phyloP scores from a whole-genome alignment of 2,797 vertebrate species.

The Sebastes kiyomatsui region DNA sequence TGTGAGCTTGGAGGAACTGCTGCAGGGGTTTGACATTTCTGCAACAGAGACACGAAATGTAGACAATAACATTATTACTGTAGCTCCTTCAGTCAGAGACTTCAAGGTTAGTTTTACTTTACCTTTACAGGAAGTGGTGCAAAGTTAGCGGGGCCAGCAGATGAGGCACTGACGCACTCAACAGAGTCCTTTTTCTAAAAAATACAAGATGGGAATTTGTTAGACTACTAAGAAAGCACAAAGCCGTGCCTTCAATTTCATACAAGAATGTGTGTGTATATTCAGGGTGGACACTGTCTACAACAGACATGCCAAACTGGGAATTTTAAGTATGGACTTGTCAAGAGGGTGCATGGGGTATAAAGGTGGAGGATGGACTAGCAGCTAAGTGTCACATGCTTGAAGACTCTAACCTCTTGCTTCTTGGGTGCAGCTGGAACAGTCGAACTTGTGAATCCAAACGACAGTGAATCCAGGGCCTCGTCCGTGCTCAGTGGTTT shows the following conservation, averaged over 20 bases:
- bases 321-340: background rate
- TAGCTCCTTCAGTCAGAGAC: background rate
- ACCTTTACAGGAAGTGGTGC: conserved; percentile 65
- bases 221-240: background rate
- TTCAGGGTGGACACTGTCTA: background rate
- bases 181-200: background rate
- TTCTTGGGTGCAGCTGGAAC: conserved; percentile 47
- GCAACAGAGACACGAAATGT: background rate
- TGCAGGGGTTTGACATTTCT: conserved; percentile 46
- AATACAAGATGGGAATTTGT: background rate
- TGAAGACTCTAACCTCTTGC: conserved; percentile 54
- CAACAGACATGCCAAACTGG: background rate
- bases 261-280: background rate
- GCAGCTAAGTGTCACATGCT: conserved; percentile 14
- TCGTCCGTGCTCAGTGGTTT: conserved; percentile 78
- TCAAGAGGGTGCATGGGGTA: background rate
- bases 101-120: background rate
- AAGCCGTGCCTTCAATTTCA: background rate
- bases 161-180: conserved; percentile 38
- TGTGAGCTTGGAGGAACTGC: background rate
- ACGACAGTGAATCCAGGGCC: conserved; percentile 76
- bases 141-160: conserved; percentile 60
- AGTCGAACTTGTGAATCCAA: conserved; percentile 68
- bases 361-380: background rate
- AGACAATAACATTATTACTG: background rate